Percentiles rank a stretch among this genome's conserved stretches.
phyloP scores from a whole-genome alignment of 2,113 vertebrate species.

The Leiothrix lutea region DNA sequence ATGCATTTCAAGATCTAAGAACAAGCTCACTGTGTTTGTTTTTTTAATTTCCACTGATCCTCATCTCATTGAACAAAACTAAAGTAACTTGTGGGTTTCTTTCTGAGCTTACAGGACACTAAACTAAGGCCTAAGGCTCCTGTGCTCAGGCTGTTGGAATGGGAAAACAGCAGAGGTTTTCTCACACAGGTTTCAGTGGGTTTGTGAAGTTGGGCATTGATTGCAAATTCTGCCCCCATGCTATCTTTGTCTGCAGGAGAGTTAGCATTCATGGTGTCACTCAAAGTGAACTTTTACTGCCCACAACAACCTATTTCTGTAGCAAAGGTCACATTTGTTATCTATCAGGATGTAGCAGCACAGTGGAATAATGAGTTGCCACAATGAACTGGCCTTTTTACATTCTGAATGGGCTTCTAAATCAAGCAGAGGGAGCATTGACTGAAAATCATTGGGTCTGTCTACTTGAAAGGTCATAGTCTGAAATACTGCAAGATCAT shows the following conservation, averaged over 20 bases:
- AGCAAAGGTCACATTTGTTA: slow-evolving; percentile 63
- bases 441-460: slow-evolving; percentile 70
- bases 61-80: not conserved
- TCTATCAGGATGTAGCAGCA: slow-evolving; percentile 53
- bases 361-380: slow-evolving; percentile 62
- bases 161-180: not conserved
- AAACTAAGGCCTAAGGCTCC: not conserved
- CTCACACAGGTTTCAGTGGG: not conserved
- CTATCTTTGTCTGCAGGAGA: not conserved
- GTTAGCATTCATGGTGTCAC: slow-evolving; percentile 25
- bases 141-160: not conserved
- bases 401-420: slow-evolving; percentile 66
- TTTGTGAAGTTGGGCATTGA: not conserved
- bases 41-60: not conserved
- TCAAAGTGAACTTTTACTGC: slow-evolving; percentile 61
- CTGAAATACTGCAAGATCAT: slow-evolving; percentile 65
- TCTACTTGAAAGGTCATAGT: slow-evolving; percentile 53
- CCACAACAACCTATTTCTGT: slow-evolving; percentile 36
- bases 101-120: not conserved
- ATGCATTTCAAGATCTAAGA: not conserved
- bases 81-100: not conserved
- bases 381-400: slow-evolving; percentile 53
- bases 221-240: not conserved
- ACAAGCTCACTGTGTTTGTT: not conserved
- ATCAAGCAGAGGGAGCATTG: slow-evolving; percentile 61